Evolutionary conservation across 2,888 invertebrate species (phyloP), one percentile per base, ranked within the genome.

Genomic region (Pachycephus smyrnensis): DNA sequence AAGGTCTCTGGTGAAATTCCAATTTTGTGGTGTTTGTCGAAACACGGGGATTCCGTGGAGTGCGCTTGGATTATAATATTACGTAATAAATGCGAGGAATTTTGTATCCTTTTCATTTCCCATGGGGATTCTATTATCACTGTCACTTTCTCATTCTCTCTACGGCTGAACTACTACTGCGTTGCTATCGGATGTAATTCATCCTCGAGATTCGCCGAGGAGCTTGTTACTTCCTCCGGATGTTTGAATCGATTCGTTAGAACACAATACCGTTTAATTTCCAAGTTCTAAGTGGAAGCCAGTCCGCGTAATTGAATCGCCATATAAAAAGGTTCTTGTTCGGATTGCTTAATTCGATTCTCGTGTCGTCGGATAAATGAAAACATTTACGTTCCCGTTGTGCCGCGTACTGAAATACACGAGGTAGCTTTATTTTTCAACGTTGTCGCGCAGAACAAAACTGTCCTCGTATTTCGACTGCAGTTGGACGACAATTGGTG

Each of bases 251-350:
- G 78, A 86, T 86, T 86, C 84, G 81, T 86, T 85, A 85, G 79
- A 80, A 80, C 77, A 86, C 85, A 86, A 85, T 86, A 83, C 81
- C 81, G 81, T 83, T 82, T 83, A 84, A 86, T 86, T 86, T 83
- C 80, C 81, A 81, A 83, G 81, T 80, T 79, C 77, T 75, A 77
- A 81, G 80, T 81, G 81, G 79, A 84, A 82, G 78, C 75, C 69
- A 69, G 74, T 33, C 74, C 4, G 36, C 74, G 35, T 33, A 37
- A 74, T 71, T 71, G 32, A 71, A 78, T 78, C 75, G 76, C 68
- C 35, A 36, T 40, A 68, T 76, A 78, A 78, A 78, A 77, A 76
- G 73, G 31, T 33, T 71, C 71, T 71, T 23, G 71, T 75, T 55
- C 55, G 55, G 75, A 77, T 69, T 77, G 78, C 69, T 78, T 78